These are phyloP conservation scores for Gymnorhina tibicen DNA, from an alignment of 2,113 vertebrate genomes.

Conservation along the genomic window DNA sequence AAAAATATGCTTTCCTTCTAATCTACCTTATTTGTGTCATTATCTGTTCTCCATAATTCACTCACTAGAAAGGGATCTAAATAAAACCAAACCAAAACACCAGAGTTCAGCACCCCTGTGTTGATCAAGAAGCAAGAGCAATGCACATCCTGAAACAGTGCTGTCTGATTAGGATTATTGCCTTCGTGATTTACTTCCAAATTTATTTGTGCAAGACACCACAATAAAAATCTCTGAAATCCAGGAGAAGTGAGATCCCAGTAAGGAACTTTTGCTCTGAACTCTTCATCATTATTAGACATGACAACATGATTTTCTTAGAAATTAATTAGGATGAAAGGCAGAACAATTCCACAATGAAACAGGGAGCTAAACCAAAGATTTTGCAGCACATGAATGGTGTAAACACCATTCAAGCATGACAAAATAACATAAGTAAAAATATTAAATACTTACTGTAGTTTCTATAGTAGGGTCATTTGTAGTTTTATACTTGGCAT, in stretches of 20 bases:
- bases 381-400: not conserved
- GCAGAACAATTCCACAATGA: not conserved
- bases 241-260: not conserved
- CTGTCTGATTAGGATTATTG: not conserved
- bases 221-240: not conserved
- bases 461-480: not conserved
- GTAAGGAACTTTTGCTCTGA: not conserved
- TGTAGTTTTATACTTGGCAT: not conserved
- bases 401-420: not conserved
- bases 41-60: not conserved
- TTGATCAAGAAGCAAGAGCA: not conserved
- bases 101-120: not conserved
- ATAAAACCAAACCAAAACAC: not conserved
- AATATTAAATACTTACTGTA: not conserved
- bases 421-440: not conserved
- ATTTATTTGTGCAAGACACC: not conserved
- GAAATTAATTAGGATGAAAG: not conserved
- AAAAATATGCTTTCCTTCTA: constrained; percentile 13
- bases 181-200: not conserved
- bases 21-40: constrained; percentile 11
- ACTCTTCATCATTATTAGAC: not conserved
- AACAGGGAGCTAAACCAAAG: not conserved
- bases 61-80: not conserved
- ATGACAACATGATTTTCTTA: not conserved
- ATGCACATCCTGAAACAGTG: not conserved